Conservation (phyloP, 2,113 vertebrate genomes). For the Haemorhous mexicanus region DNA sequence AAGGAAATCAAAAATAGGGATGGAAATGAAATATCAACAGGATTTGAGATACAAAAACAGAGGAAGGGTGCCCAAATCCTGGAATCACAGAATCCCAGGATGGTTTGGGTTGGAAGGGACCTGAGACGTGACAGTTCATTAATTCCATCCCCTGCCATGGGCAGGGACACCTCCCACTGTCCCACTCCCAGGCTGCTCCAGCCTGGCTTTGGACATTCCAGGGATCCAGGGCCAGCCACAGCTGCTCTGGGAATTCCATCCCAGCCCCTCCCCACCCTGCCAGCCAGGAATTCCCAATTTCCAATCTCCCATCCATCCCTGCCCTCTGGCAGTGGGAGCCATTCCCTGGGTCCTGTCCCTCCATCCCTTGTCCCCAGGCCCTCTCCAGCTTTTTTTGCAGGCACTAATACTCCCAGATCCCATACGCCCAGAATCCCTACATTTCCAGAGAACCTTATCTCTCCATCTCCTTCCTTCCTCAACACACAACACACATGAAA, state of each 20-base stretch:
- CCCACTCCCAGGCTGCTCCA: rapidly evolving
- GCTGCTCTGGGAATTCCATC: not conserved
- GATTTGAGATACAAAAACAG: not conserved
- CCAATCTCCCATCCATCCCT: rapidly evolving
- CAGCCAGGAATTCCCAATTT: not conserved
- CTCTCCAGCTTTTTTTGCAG: not conserved
- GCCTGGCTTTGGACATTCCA: not conserved
- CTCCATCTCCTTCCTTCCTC: not conserved
- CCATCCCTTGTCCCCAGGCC: not conserved
- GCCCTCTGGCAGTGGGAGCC: not conserved
- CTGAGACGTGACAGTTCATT: no score
- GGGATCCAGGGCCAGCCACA: not conserved
- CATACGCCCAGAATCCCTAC: rapidly evolving
- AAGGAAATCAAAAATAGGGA: not conserved
- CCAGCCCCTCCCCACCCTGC: not conserved
- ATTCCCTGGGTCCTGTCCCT: not conserved
- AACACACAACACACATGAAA: not conserved
- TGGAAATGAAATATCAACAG: not conserved
- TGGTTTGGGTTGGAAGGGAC: not conserved
- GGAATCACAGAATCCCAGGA: not conserved
- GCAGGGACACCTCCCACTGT: rapidly evolving
- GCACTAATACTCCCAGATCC: not conserved
- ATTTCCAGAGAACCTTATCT: rapidly evolving
- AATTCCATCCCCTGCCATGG: not conserved
- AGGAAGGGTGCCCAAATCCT: not conserved